These are phyloP conservation scores for Poeciliopsis retropinna DNA, from an alignment of 2,113 vertebrate species.

Conservation along the genomic window DNA sequence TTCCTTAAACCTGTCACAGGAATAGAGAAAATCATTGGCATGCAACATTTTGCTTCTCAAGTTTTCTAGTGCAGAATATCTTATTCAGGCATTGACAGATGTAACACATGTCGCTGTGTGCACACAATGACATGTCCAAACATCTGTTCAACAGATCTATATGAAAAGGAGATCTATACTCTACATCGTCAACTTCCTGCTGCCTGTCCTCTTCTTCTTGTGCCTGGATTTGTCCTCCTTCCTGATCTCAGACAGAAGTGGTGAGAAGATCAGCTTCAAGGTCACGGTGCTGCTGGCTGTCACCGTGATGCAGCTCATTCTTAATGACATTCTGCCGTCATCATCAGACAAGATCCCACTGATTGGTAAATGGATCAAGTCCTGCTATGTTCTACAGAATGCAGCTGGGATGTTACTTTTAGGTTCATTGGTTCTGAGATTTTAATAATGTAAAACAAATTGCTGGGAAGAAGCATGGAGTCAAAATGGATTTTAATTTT, in stretches of 20 bases:
- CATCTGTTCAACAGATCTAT: slow-evolving; percentile 67
- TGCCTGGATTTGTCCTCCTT: slow-evolving; percentile 81
- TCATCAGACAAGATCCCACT: slow-evolving; percentile 70
- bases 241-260: slow-evolving; percentile 73
- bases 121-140: too few species aligned
- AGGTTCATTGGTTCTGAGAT: neutral
- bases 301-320: slow-evolving; percentile 76
- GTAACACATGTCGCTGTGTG: too few species aligned
- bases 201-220: slow-evolving; percentile 79
- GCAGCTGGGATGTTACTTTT: neutral
- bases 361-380: slow-evolving; percentile 54
- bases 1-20: too few species aligned
- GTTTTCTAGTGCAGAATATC: too few species aligned
- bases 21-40: too few species aligned
- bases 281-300: slow-evolving; percentile 73
- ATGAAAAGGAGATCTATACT: slow-evolving; percentile 77
- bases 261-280: slow-evolving; percentile 81
- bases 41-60: too few species aligned
- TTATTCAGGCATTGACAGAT: too few species aligned
- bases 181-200: slow-evolving; percentile 80
- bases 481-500: too few species aligned
- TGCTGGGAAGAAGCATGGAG: too few species aligned
- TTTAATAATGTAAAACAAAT: neutral
- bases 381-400: neutral
- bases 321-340: slow-evolving; percentile 75